Conservation (phyloP, 1,140 invertebrate genomes). For the Drosophila mojavensis region DNA sequence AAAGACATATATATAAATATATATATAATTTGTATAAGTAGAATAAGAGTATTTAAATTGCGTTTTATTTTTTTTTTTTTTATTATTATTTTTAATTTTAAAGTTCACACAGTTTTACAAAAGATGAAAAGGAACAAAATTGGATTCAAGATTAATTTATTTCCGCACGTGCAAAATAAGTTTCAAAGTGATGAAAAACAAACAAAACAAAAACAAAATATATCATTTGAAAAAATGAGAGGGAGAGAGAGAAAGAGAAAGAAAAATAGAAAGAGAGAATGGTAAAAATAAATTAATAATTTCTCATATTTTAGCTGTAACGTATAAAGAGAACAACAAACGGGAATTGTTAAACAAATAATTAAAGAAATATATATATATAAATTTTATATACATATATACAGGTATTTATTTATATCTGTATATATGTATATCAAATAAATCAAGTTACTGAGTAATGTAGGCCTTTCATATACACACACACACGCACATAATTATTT, state of each 20-base stretch:
- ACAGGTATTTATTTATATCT: background rate
- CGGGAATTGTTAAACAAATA: slow-evolving; percentile 7
- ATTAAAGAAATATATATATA: slow-evolving; percentile 4
- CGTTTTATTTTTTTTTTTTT: slow-evolving; percentile 49
- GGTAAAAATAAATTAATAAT: slow-evolving; percentile 70
- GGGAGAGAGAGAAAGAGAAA: slow-evolving; percentile 16
- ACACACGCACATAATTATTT: slow-evolving; percentile 12
- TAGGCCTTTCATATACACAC: slow-evolving; percentile 7
- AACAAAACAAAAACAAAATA: slow-evolving; percentile 68
- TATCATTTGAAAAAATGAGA: slow-evolving; percentile 26
- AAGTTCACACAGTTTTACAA: slow-evolving; percentile 38
- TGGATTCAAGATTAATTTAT: background rate
- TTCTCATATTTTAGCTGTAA: slow-evolving; percentile 18
- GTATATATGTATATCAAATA: background rate
- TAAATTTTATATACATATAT: slow-evolving; percentile 20
- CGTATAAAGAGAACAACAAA: slow-evolving; percentile 3
- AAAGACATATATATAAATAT: slow-evolving; percentile 65
- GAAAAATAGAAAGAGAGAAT: slow-evolving; percentile 19
- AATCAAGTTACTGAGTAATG: background rate
- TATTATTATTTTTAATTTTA: slow-evolving; percentile 47
- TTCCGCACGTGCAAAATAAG: slow-evolving; percentile 52
- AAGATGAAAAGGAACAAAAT: slow-evolving; percentile 14
- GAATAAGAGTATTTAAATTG: slow-evolving; percentile 42
- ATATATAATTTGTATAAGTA: slow-evolving; percentile 34
- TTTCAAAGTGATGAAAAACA: slow-evolving; percentile 27